These are phyloP conservation scores for Silurus asotus DNA, from an alignment of 2,113 vertebrate genomes.

Conservation along the genomic window DNA sequence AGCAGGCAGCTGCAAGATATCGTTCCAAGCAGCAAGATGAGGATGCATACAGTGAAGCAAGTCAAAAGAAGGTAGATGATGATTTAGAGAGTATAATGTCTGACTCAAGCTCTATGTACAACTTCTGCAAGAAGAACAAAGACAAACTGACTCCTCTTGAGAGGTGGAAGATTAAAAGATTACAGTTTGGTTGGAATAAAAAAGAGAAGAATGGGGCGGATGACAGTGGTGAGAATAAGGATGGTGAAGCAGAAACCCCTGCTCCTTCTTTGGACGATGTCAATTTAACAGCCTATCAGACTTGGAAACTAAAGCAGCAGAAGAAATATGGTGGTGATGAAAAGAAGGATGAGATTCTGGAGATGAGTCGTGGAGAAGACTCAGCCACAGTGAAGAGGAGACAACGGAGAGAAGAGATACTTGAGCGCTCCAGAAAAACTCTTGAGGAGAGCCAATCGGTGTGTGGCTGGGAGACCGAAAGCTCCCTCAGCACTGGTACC, in stretches of 20 bases:
- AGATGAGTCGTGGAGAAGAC: slow-evolving; percentile 81
- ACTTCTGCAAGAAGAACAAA: slow-evolving; percentile 92
- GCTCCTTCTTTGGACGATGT: slow-evolving; percentile 71
- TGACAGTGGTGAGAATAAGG: slow-evolving; percentile 56
- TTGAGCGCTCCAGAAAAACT: slow-evolving; percentile 84
- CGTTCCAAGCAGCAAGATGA: slow-evolving; percentile 55
- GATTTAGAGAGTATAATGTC: slow-evolving; percentile 83
- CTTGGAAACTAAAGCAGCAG: slow-evolving; percentile 90
- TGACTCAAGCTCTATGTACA: slow-evolving; percentile 85
- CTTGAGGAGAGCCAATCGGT: slow-evolving; percentile 91
- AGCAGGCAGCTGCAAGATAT: slow-evolving; percentile 77
- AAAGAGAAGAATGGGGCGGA: slow-evolving; percentile 74
- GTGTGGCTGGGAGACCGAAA: slow-evolving; percentile 83
- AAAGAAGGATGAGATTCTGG: slow-evolving; percentile 81
- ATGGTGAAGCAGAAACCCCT: slow-evolving; percentile 54
- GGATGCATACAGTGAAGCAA: slow-evolving; percentile 45
- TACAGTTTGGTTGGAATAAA: slow-evolving; percentile 96
- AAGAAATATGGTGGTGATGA: slow-evolving; percentile 83
- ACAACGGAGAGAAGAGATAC: slow-evolving; percentile 85
- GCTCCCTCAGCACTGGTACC: slow-evolving; percentile 75
- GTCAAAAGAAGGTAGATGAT: slow-evolving; percentile 71
- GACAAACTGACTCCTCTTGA: slow-evolving; percentile 88
- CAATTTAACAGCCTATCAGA: slow-evolving; percentile 87
- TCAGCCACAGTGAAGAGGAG: slow-evolving; percentile 75
- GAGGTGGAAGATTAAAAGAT: slow-evolving; percentile 91